These are phyloP conservation scores for Clepsis dumicolana DNA, from an alignment of 2,888 invertebrate genomes.

Conservation along the genomic window DNA sequence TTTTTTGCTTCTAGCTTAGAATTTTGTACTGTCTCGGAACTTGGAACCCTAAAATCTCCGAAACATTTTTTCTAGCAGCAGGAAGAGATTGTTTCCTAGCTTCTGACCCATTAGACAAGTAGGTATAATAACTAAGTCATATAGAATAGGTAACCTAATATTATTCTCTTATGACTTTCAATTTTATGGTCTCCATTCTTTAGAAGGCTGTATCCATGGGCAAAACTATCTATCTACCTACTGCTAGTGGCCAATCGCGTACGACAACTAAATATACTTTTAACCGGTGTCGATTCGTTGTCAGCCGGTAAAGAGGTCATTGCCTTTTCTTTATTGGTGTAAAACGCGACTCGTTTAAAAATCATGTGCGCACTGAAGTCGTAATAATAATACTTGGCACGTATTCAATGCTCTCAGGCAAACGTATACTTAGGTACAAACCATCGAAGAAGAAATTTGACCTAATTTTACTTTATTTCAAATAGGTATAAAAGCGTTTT, in stretches of 20 bases:
- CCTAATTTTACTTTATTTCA: slow-evolving; percentile 53
- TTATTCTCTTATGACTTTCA: neutral
- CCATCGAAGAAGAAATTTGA: slow-evolving; percentile 62
- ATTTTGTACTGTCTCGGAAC: neutral
- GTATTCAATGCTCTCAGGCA: slow-evolving; percentile 61
- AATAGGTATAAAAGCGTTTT: slow-evolving; percentile 5
- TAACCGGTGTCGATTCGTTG: slow-evolving; percentile 52
- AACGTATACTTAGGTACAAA: slow-evolving; percentile 55
- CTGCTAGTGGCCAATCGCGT: neutral
- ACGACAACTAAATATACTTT: neutral
- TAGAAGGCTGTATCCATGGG: neutral
- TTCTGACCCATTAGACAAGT: neutral
- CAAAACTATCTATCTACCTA: neutral
- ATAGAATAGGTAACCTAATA: no score
- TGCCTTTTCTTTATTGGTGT: slow-evolving; percentile 26
- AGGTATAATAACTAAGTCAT: no score
- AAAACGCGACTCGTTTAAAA: slow-evolving; percentile 53
- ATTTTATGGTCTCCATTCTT: neutral
- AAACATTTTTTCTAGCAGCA: neutral
- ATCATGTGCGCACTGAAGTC: slow-evolving; percentile 47
- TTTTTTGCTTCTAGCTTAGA: no score
- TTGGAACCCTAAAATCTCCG: neutral
- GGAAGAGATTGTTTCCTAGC: neutral
- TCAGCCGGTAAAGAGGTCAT: slow-evolving; percentile 65
- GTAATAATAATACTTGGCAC: slow-evolving; percentile 69